Conservation (phyloP, 92 coral and sea anemone genomes). For the Pocillopora meandrina region DNA sequence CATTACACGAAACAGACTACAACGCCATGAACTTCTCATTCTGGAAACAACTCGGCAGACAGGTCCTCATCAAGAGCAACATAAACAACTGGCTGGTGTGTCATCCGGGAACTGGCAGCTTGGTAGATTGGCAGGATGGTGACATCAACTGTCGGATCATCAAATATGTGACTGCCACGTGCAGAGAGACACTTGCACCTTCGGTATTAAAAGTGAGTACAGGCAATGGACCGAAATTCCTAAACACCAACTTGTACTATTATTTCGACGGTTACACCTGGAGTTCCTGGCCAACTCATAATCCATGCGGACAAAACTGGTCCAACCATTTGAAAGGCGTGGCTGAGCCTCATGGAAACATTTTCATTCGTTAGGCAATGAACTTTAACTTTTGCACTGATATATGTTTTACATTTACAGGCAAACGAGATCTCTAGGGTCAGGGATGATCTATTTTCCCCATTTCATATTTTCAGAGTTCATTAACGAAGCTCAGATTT, state of each 20-base stretch:
- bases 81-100: slow-evolving; percentile 71
- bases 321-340: slow-evolving; percentile 12
- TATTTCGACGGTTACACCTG: slow-evolving; percentile 43
- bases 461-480: too few species aligned
- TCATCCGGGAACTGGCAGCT: slow-evolving; percentile 49
- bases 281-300: slow-evolving; percentile 61
- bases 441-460: too few species aligned
- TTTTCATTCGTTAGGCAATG: slow-evolving; percentile 34
- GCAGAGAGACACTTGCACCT: slow-evolving; percentile 20
- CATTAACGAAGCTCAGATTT: too few species aligned
- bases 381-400: background rate
- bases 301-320: slow-evolving; percentile 49
- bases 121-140: slow-evolving; percentile 54
- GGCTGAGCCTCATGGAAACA: slow-evolving; percentile 57
- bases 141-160: slow-evolving; percentile 32
- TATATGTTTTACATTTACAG: too few species aligned
- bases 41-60: slow-evolving; percentile 55
- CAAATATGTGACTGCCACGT: slow-evolving; percentile 37
- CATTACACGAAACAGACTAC: slow-evolving; percentile 51
- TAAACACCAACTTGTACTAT: slow-evolving; percentile 18
- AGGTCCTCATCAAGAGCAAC: slow-evolving; percentile 65
- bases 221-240: slow-evolving; percentile 1
- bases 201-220: background rate
- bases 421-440: too few species aligned
- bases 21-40: slow-evolving; percentile 23